These are phyloP conservation scores for Antrozous pallidus DNA, from an alignment of 2,797 vertebrate species.

Conservation along the genomic window DNA sequence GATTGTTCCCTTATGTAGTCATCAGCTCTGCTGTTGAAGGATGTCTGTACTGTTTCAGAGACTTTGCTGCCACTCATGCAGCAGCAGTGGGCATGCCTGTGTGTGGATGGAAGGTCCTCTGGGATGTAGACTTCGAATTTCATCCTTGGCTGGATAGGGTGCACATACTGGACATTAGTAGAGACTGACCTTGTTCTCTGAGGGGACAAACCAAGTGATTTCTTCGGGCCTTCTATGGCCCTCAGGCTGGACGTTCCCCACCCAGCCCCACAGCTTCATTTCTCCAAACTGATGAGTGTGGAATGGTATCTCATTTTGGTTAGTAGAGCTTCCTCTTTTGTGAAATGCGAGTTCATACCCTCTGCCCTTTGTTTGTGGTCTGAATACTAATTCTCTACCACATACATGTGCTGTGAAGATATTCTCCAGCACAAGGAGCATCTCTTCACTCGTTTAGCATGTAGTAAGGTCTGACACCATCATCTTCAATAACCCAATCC, in stretches of 20 bases:
- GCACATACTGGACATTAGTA: too few relatives aligned
- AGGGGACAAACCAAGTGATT: too few relatives aligned
- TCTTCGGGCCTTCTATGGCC: too few relatives aligned
- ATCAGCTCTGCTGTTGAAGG: background rate
- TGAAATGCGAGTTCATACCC: background rate
- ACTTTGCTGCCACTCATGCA: background rate
- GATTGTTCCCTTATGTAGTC: background rate
- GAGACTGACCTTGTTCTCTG: background rate
- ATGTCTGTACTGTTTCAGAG: background rate
- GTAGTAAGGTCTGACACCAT: background rate
- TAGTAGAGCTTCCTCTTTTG: background rate
- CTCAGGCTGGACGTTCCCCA: too few relatives aligned
- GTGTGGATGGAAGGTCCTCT: background rate
- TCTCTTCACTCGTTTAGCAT: background rate
- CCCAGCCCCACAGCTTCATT: background rate
- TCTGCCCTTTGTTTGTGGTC: background rate
- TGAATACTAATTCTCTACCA: background rate
- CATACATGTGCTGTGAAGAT: background rate
- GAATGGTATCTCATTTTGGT: background rate
- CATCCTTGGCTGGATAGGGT: background rate
- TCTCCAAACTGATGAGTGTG: background rate
- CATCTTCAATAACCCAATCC: background rate
- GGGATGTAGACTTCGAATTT: fast-evolving
- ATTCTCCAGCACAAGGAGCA: background rate
- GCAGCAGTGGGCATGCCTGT: background rate